Evolutionary conservation across 2,113 vertebrate genomes (phyloP).

Genomic region (Osmerus mordax): DNA sequence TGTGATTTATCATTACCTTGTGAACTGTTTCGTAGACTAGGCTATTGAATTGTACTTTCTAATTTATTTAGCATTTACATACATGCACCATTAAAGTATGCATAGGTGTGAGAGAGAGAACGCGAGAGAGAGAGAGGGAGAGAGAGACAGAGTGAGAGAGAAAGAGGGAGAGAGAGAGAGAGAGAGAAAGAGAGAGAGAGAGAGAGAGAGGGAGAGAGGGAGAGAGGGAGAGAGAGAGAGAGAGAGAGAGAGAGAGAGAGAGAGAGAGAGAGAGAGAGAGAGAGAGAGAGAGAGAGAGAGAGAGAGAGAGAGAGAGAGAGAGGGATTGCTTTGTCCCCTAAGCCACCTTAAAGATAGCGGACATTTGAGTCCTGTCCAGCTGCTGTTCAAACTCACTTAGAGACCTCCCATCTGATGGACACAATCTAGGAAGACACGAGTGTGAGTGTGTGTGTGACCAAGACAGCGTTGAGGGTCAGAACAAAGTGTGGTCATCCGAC

Average conservation of each 20-base stretch:
- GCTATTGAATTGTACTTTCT: no score
- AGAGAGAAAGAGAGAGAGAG: no score
- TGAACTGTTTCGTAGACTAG: no score
- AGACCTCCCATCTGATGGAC: conserved; percentile 74
- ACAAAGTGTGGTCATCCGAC: conserved; percentile 64
- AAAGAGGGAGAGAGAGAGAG: no score
- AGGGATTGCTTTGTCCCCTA: conserved; percentile 54
- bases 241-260: background rate
- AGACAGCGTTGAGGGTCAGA: conserved; percentile 47
- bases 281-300: background rate
- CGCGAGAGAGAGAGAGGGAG: no score
- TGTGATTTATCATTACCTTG: no score
- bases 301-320: background rate
- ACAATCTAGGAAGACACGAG: conserved; percentile 54
- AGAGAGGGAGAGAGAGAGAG: background rate
- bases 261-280: background rate
- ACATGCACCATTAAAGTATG: no score
- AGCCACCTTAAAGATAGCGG: conserved; percentile 53
- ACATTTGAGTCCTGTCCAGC: conserved; percentile 77
- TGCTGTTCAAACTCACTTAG: conserved; percentile 84
- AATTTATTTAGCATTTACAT: no score
- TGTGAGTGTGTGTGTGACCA: background rate
- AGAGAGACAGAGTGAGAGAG: no score
- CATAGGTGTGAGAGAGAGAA: no score
- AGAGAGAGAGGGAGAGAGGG: no score